Conservation (phyloP, 2,888 invertebrate species). For the Metellina segmentata region DNA sequence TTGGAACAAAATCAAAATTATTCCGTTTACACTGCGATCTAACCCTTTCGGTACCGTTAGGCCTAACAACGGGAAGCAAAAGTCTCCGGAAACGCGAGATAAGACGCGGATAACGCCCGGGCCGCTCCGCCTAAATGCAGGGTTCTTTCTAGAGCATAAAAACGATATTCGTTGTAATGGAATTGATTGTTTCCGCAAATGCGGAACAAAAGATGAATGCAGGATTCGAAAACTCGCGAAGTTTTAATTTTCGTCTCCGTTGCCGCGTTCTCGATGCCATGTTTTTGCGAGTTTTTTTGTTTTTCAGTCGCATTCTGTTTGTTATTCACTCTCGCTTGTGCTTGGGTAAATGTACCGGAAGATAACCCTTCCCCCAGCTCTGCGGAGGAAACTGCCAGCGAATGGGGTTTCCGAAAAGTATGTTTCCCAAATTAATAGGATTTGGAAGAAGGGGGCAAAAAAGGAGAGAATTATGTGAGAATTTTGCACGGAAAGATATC, state of each 20-base stretch:
- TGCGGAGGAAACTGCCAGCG: too few relatives aligned
- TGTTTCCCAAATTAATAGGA: too few relatives aligned
- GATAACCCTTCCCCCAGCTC: not conserved
- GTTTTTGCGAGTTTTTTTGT: not conserved
- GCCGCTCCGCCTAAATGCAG: too few relatives aligned
- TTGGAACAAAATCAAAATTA: conserved; percentile 32
- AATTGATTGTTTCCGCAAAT: conserved; percentile 60
- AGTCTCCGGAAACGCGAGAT: conserved; percentile 34
- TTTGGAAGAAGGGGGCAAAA: too few relatives aligned
- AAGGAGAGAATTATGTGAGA: too few relatives aligned
- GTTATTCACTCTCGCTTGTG: not conserved
- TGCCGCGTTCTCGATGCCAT: conserved; percentile 3
- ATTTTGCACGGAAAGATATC: too few relatives aligned
- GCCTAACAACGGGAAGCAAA: not conserved
- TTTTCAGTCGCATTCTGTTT: conserved; percentile 6
- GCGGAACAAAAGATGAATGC: conserved; percentile 21
- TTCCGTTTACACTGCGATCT: not conserved
- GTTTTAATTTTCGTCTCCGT: conserved; percentile 34
- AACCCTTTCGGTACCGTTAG: conserved; percentile 23
- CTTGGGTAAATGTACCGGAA: conserved; percentile 27
- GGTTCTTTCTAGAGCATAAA: conserved; percentile 38
- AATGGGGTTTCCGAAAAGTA: too few relatives aligned
- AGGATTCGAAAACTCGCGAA: conserved; percentile 38
- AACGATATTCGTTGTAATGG: conserved; percentile 26
- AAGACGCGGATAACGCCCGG: conserved; percentile 10